These are phyloP conservation scores for Drosophila antonietae DNA, from an alignment of 2,888 invertebrate genomes.

Conservation along the genomic window DNA sequence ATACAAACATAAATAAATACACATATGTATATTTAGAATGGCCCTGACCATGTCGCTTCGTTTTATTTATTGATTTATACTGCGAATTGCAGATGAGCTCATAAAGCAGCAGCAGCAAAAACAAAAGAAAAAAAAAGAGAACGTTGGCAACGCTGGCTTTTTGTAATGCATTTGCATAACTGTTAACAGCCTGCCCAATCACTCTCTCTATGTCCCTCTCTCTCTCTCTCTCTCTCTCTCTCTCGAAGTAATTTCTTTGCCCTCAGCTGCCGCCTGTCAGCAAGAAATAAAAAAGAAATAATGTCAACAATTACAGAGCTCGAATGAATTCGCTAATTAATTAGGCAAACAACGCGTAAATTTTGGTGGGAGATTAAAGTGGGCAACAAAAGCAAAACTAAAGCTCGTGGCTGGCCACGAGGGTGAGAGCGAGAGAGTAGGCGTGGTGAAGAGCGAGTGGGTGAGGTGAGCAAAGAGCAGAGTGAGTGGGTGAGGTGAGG, in stretches of 20 bases:
- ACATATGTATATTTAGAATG: conserved; percentile 11
- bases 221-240: not conserved
- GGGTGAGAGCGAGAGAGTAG: not conserved
- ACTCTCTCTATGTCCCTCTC: not conserved
- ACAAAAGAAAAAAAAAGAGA: not conserved
- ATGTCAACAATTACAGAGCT: conserved; percentile 45
- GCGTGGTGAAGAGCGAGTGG: not conserved
- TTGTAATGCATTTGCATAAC: conserved; percentile 14
- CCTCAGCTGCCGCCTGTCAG: conserved; percentile 20
- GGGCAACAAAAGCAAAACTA: conserved; percentile 27
- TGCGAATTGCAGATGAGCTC: conserved; percentile 48
- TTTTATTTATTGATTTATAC: conserved; percentile 33
- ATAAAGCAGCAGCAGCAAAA: conserved; percentile 33
- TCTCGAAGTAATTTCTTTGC: not conserved
- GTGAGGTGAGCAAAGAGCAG: not conserved
- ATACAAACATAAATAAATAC: conserved; percentile 5
- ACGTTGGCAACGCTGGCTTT: not conserved
- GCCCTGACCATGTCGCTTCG: conserved; percentile 22
- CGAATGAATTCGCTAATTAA: conserved; percentile 57
- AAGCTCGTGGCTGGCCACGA: conserved; percentile 9
- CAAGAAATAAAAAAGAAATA: conserved; percentile 28
- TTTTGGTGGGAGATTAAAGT: conserved; percentile 13
- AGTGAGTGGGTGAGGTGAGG: not conserved
- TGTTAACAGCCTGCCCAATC: not conserved
- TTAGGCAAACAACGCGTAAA: conserved; percentile 41